phyloP scores from a whole-genome alignment of 2,888 invertebrate species.

The Vandiemenella viatica region DNA sequence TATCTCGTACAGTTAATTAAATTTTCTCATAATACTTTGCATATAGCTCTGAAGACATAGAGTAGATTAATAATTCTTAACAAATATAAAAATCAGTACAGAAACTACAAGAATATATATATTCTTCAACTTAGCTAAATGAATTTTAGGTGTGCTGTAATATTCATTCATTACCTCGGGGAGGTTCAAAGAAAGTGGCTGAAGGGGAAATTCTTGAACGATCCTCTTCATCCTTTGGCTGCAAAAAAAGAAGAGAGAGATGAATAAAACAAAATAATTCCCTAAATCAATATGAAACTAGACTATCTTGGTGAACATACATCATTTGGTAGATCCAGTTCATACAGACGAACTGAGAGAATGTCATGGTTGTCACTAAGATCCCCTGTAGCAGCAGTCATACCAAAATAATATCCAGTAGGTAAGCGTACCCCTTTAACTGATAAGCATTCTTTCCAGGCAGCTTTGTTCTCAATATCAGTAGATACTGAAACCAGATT shows the following conservation, averaged over 20 bases:
- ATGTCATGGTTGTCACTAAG: constrained; percentile 94
- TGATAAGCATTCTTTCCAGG: constrained; percentile 86
- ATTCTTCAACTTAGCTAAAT: neutral
- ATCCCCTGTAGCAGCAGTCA: constrained; percentile 93
- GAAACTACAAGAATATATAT: neutral
- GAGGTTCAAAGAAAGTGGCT: constrained; percentile 78
- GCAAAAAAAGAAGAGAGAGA: constrained; percentile 10
- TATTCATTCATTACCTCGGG: constrained; percentile 41
- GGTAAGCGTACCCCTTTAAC: constrained; percentile 83
- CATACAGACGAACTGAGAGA: constrained; percentile 78
- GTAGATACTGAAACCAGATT: constrained; percentile 65
- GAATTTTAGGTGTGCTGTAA: neutral
- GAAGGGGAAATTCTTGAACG: constrained; percentile 74
- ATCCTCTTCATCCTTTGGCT: constrained; percentile 49
- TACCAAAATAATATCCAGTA: constrained; percentile 87
- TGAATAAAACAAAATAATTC: neutral
- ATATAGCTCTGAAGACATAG: too few relatives aligned
- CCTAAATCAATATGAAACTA: neutral
- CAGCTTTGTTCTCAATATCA: constrained; percentile 79
- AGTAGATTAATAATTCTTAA: neutral
- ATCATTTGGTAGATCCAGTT: constrained; percentile 64
- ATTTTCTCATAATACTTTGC: too few relatives aligned
- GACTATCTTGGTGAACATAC: constrained; percentile 27
- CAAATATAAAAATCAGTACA: neutral
- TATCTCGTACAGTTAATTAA: too few relatives aligned